Evolutionary conservation across 64 coral and sea anemone species (phyloP).

Genomic region (Pocillopora damicornis): DNA sequence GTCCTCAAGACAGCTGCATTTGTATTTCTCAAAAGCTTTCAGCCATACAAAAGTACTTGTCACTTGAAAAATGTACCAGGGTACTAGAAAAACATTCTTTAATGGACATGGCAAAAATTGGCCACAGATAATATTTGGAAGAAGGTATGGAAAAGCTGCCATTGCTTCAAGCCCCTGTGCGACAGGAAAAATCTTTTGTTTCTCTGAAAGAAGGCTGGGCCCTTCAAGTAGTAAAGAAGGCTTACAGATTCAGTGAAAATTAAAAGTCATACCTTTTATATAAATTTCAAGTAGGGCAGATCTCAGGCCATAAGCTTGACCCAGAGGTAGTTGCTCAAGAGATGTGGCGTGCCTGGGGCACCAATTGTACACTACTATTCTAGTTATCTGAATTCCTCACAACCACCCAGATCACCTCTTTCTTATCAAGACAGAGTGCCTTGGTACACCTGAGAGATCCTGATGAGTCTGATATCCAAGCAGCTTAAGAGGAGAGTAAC

Average conservation of each 20-base stretch:
- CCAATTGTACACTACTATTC: constrained; percentile 27
- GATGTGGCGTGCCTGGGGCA: constrained; percentile 31
- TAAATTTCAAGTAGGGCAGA: constrained; percentile 41
- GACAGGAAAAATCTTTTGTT: constrained; percentile 29
- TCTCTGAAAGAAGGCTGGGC: constrained; percentile 19
- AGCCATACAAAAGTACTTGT: no score
- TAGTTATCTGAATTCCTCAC: constrained; percentile 7
- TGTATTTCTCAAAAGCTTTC: constrained; percentile 8
- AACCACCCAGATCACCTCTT: background rate
- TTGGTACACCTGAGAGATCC: background rate
- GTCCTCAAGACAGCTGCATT: constrained; percentile 49
- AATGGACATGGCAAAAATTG: background rate
- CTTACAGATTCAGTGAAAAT: constrained; percentile 28
- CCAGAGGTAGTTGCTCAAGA: constrained; percentile 27
- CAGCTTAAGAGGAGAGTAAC: constrained; percentile 23
- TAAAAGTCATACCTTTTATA: constrained; percentile 33
- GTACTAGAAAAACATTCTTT: no score
- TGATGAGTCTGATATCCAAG: constrained; percentile 13
- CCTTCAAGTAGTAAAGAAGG: no score
- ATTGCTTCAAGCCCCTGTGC: constrained; percentile 29
- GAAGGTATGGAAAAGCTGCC: constrained; percentile 43
- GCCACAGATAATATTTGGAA: constrained; percentile 32
- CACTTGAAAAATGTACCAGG: no score
- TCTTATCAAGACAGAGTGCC: constrained; percentile 22
- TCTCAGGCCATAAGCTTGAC: constrained; percentile 33